phyloP scores from a whole-genome alignment of 1,140 invertebrate species.

The Anastrepha obliqua region DNA sequence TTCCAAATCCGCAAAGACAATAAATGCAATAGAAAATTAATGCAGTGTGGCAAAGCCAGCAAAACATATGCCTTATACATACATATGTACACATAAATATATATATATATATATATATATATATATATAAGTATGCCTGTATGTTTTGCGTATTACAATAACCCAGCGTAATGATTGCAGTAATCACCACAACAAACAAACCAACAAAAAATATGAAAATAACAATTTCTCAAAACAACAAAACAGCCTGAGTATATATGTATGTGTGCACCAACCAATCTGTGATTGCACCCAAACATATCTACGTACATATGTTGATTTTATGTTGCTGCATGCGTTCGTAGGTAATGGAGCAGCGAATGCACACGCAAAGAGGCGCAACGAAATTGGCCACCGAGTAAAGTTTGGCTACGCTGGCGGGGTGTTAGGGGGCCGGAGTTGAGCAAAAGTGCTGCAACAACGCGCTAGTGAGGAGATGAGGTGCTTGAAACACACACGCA shows the following conservation, averaged over 20 bases:
- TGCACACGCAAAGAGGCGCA: constrained; percentile 48
- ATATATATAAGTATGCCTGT: not conserved
- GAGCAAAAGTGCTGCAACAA: not conserved
- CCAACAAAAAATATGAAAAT: not conserved
- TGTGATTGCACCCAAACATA: not conserved
- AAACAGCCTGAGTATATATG: not conserved
- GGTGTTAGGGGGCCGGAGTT: not conserved
- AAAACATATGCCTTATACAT: not conserved
- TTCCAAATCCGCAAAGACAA: not conserved
- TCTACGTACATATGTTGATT: not conserved
- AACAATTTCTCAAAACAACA: constrained; percentile 30
- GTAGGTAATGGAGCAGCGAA: constrained; percentile 43
- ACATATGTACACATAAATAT: not conserved
- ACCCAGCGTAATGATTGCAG: not conserved
- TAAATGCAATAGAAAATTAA: not conserved
- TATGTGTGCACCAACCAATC: not conserved
- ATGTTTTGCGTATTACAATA: not conserved
- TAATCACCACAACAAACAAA: not conserved
- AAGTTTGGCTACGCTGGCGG: not conserved
- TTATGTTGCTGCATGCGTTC: constrained; percentile 13
- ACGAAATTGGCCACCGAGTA: constrained; percentile 10
- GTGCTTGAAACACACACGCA: not conserved
- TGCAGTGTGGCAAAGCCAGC: not conserved
- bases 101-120: not conserved
- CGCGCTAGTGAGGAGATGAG: not conserved